Conservation (phyloP, 2,113 vertebrate species). For the Sus scrofa region DNA sequence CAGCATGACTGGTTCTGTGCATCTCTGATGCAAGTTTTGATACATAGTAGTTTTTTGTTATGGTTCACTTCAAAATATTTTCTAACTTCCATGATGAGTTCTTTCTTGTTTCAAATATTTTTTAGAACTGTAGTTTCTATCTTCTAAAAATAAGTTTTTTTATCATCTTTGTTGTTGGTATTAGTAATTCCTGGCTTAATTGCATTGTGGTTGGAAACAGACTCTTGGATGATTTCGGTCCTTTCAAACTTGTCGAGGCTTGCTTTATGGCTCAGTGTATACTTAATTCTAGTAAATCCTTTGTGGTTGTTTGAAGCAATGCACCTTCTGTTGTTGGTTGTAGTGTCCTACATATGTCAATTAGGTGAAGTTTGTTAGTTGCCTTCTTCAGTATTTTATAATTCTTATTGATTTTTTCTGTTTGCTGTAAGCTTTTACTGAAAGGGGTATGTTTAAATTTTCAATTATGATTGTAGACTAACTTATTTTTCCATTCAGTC, state of each 20-base stretch:
- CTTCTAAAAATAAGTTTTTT: not conserved
- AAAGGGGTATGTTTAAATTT: not conserved
- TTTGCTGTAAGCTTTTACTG: not conserved
- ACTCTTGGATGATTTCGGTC: not conserved
- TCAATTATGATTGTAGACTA: not conserved
- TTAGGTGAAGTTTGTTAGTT: not conserved
- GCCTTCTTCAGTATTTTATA: not conserved
- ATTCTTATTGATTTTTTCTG: not conserved
- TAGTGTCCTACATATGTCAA: not conserved
- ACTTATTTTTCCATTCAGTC: not conserved
- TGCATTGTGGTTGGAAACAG: not conserved
- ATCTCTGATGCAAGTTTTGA: not conserved
- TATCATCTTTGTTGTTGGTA: not conserved
- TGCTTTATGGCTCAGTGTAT: not conserved
- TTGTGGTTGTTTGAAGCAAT: not conserved
- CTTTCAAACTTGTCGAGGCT: not conserved
- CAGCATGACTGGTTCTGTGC: not conserved
- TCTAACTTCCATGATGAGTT: not conserved
- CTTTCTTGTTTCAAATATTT: not conserved
- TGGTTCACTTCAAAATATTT: not conserved
- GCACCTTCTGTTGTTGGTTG: not conserved
- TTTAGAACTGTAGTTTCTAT: not conserved
- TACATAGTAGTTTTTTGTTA: not conserved
- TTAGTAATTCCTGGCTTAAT: not conserved
- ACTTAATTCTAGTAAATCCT: not conserved